Percentiles rank a stretch among this genome's conserved stretches.
These are phyloP conservation scores for Lithobates pipiens DNA, from an alignment of 2,797 vertebrate genomes.

Conservation along the genomic window DNA sequence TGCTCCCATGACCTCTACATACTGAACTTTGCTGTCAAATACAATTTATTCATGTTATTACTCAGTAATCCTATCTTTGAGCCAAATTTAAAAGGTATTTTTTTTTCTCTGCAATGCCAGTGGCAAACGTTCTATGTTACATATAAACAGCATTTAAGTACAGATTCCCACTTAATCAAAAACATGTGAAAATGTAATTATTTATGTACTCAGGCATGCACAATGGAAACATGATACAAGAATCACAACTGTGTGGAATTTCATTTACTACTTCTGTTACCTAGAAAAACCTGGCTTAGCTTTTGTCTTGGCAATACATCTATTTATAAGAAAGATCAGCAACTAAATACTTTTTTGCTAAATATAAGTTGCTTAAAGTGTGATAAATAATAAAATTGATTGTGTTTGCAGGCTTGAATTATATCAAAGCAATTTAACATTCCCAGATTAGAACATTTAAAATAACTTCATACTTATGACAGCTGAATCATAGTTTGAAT, in stretches of 20 bases:
- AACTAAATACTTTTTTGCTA: neutral
- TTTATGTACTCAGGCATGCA: conserved; percentile 55
- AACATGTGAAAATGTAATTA: conserved; percentile 58
- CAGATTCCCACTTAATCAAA: conserved; percentile 58
- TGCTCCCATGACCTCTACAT: conserved; percentile 59
- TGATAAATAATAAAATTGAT: neutral
- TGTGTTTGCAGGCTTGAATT: neutral
- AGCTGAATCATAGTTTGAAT: no score
- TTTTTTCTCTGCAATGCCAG: conserved; percentile 40
- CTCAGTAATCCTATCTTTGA: conserved; percentile 56
- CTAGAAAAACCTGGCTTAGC: conserved; percentile 1
- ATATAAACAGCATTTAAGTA: conserved; percentile 60
- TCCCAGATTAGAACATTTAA: no score
- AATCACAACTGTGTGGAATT: conserved; percentile 40
- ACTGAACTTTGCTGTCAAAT: conserved; percentile 48
- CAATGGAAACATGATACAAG: conserved; percentile 49
- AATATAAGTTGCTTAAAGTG: neutral
- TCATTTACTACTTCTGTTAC: conserved; percentile 19
- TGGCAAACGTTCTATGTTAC: conserved; percentile 57
- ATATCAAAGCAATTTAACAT: no score
- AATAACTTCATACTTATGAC: no score
- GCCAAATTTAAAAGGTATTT: conserved; percentile 55
- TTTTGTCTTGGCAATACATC: conserved; percentile 2
- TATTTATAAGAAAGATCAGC: neutral
- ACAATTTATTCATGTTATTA: conserved; percentile 59